A percentile compares a stretch with the other conserved stretches of the same genome.
phyloP scores from a whole-genome alignment of 2,113 vertebrate genomes.

The Coryphaenoides rupestris region DNA sequence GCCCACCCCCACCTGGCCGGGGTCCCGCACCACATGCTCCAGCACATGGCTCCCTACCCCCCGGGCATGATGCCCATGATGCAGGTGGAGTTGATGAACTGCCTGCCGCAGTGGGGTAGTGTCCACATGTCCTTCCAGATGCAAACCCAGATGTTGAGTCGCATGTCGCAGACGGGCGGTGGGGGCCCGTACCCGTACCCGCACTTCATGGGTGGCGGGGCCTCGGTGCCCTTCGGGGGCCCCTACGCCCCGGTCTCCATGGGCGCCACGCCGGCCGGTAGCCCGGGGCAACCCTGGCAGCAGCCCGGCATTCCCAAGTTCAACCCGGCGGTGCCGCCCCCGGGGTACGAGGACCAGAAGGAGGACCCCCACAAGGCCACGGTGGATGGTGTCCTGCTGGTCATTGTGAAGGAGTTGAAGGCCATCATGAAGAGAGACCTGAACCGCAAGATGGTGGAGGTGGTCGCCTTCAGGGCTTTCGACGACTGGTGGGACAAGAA shows the following conservation, averaged over 20 bases:
- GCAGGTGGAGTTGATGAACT: constrained; percentile 91
- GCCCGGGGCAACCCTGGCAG: constrained; percentile 83
- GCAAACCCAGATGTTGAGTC: constrained; percentile 98
- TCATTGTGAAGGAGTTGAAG: constrained; percentile 97
- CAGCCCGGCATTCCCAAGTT: constrained; percentile 83
- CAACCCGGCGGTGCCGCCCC: constrained; percentile 91
- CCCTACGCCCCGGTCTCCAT: constrained; percentile 82
- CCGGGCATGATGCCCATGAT: constrained; percentile 85
- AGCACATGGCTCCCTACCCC: constrained; percentile 78
- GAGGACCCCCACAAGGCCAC: constrained; percentile 98
- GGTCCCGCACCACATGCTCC: constrained; percentile 82
- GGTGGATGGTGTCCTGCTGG: constrained; percentile 89
- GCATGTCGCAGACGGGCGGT: constrained; percentile 86
- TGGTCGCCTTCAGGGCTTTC: constrained; percentile 94
- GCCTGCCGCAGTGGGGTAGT: constrained; percentile 88
- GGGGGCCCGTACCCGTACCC: constrained; percentile 84
- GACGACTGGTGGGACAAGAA: constrained; percentile 99
- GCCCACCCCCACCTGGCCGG: constrained; percentile 58
- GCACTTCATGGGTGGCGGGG: constrained; percentile 77
- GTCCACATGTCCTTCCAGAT: constrained; percentile 99
- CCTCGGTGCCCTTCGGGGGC: constrained; percentile 76
- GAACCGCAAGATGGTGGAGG: constrained; percentile 98
- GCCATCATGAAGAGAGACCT: constrained; percentile 98
- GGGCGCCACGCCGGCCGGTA: constrained; percentile 55
- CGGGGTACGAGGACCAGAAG: constrained; percentile 88